Conservation (phyloP, 1,140 invertebrate species). For the Helicorthomorpha holstii region DNA sequence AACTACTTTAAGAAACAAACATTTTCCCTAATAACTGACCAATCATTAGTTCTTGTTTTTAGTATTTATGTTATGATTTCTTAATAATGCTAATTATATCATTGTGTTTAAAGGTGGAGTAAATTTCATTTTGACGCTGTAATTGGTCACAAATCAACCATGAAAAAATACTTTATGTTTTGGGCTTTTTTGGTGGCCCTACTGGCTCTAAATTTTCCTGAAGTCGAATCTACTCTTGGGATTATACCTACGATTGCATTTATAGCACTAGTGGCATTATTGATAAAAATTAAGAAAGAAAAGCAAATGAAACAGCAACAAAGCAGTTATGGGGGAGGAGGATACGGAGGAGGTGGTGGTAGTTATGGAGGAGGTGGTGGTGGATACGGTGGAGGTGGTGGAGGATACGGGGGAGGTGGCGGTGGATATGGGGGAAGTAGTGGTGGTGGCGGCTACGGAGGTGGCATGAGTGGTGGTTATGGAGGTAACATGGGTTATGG, state of each 20-base stretch:
- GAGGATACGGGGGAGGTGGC: no score
- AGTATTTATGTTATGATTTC: no score
- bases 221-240: background rate
- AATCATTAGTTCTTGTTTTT: no score
- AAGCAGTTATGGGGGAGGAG: background rate
- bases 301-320: background rate
- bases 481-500: background rate
- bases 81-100: no score
- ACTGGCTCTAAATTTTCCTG: background rate
- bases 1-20: no score
- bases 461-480: background rate
- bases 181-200: background rate
- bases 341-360: background rate
- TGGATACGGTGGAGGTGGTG: background rate
- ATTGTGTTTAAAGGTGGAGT: no score
- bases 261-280: background rate
- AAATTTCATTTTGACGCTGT: no score
- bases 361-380: background rate
- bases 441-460: no score
- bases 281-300: slow-evolving; percentile 1
- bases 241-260: background rate
- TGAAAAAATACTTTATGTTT: background rate
- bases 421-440: background rate
- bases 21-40: no score
- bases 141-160: no score